A percentile compares a stretch with the other conserved stretches of the same genome.
Conservation (phyloP, 2,797 vertebrate species). For the Mormyrus hasselquistii region DNA sequence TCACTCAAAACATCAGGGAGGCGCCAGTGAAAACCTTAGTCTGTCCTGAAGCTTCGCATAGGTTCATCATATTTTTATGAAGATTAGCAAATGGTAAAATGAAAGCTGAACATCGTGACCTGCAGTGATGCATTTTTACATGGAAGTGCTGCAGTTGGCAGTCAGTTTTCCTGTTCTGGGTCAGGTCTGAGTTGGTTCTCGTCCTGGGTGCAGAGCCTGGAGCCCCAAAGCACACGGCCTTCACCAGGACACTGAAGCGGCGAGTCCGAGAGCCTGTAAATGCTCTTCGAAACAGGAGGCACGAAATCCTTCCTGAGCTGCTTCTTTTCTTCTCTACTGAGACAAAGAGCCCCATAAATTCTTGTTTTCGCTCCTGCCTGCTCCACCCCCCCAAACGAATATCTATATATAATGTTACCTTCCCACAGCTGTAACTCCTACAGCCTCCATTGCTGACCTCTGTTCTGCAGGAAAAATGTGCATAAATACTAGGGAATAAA, state of each 20-base stretch:
- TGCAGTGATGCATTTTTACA: background rate
- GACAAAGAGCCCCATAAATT: constrained; percentile 10
- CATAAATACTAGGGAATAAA: background rate
- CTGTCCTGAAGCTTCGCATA: background rate
- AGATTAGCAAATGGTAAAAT: background rate
- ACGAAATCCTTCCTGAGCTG: constrained; percentile 3
- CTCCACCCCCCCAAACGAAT: background rate
- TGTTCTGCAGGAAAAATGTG: background rate
- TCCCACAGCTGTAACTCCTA: background rate
- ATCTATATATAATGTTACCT: background rate
- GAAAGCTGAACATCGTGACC: background rate
- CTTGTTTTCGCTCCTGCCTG: background rate
- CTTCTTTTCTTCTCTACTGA: background rate
- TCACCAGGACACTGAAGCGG: background rate
- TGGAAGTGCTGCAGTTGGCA: background rate
- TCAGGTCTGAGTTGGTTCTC: background rate
- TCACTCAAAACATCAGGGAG: background rate
- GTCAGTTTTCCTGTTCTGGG: background rate
- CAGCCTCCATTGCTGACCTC: background rate
- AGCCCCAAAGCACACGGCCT: background rate
- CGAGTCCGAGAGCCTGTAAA: background rate
- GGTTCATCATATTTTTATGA: background rate
- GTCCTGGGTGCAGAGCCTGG: background rate
- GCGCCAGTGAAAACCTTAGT: background rate
- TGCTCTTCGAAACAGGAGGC: background rate